Base-by-base conservation (phyloP, 2,888 invertebrate species). In the Trichogramma dendrolimi region DNA sequence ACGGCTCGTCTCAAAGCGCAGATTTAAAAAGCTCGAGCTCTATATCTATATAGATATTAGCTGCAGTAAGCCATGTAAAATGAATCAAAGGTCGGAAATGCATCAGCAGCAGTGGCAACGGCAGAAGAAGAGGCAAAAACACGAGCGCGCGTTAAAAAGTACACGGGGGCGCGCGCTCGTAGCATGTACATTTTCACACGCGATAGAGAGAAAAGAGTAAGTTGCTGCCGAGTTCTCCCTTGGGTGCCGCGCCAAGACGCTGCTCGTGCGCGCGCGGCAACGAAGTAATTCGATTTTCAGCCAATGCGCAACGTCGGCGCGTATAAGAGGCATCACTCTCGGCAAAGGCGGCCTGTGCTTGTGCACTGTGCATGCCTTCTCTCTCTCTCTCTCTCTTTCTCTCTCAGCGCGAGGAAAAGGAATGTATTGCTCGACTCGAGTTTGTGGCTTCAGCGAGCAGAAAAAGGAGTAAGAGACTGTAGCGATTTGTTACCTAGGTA, bases 271-370 rank as follows among this genome's bases (percentile, higher is more conserved):
- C 44, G 41, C 64, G 52, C 60, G 58, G 64, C 62, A 47, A 65
- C 63, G 52, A 65, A 65, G 68, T 72, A 71, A 74, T 72, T 72
- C 68, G 70, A 71, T 73, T 74, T 72, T 69, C 69, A 48, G 58
- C 65, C 60, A 67, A 66, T 64, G 69, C 66, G 56, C 65, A 68
- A 69, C 71, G 69, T 27, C 27, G 27, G 27, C 27, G 27, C 27
- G 27, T 27, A 27, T 27, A 27, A 27, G 27, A 27, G 63, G 67
- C 27, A 27, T 27, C 27, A 27, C 27, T 27, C 27, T 52, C 66
- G 57, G 68, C 65, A 65, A 27, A 27, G 27, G 27, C 27, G 27
- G 67, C 65, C 53, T 61, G 66, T 67, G 69, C 66, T 27, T 27
- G 27, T 27, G 27, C 27, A 27, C 27, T 43, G 50, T 43, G 42